Evolutionary conservation across 2,113 vertebrate species (phyloP), one percentile per base, ranked within the genome.

Genomic region (Motacilla alba): DNA sequence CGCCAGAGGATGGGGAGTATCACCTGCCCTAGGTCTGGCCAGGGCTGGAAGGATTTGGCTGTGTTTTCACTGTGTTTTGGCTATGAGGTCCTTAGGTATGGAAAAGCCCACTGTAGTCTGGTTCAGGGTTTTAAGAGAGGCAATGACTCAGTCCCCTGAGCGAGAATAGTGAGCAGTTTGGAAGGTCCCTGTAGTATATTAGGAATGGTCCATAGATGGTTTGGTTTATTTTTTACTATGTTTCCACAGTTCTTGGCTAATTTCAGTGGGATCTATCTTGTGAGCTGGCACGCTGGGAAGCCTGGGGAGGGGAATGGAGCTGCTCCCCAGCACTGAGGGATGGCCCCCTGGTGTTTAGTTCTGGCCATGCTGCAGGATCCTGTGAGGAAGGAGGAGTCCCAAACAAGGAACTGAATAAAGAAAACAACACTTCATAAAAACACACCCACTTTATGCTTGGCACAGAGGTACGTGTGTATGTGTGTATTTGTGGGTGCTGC

Each of bases 101-200:
- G 69, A 39, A 74, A 83, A 89, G 11, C 39, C 46, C 31, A 5
- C 1, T 1, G 2, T 12, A 46, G 23, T 13, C 31, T 15, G 11
- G 13, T 83, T 23, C 52, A 67, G 15, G 20, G 31, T 58, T 87
- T 91, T 62, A 37, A 9, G 37, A 52, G 76, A 62, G 41, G 55
- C 63, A 72, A 10, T 11, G 52, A 80, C 37, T 77, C 68, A 60
- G 59, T 11, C 5, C 46, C 58, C 50, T 15, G 50, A 63, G 44
- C 0, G 0, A 52, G 80, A 14, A 14, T 0, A 10, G 28, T 35
- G 58, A 89, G 28, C 1, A 1, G 24, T 46, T 22, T 16, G 14
- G n/a, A 80, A 74, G 14, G 37, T 53, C 24, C 31, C n/a, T 60
- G 33, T 39, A 35, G n/a, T 33, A 7, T 13, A 22, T 89, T 37